Base-by-base conservation (phyloP, 1,140 invertebrate genomes). In the Octopus bimaculoides region DNA sequence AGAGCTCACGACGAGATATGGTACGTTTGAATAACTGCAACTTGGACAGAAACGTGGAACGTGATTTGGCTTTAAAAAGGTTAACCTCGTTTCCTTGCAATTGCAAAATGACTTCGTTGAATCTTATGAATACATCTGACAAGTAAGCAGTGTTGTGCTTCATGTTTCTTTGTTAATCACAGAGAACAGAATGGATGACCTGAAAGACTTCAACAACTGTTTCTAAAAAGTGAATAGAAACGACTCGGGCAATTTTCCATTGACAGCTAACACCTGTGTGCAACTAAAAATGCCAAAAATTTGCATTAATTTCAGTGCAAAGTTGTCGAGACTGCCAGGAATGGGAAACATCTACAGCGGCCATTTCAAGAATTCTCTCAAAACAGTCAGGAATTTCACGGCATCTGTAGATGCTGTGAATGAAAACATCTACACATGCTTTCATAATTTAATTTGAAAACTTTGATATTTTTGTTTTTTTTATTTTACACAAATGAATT, bases 1-100 rank as follows among this genome's bases (percentile, higher is more conserved):
- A 66, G 61, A 66, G n/a, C 3, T 66, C 61, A 66, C n/a, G 61
- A 66, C 61, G 12, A n/a, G 61, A 12, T 66, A 66, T 2, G 61
- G 12, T 66, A 66, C 61, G 61, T 66, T 66, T 66, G 61, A 66
- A 66, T 66, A 66, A 66, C 12, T 66, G 61, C n/a, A 66, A 66
- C 61, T 66, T 66, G 61, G 61, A 66, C 61, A 66, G 61, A 66
- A 66, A 66, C 61, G 1, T 66, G 61, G n/a, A 66, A n/a, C 12
- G 12, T 66, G 61, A 66, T 66, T 66, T 66, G 61, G n/a, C 12
- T 66, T 66, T 66, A n/a, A 66, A 14, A 66, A n/a, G 3, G 61
- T 66, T 66, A 66, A 66, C 61, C 61, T 66, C 61, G n/a, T 66
- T 66, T 66, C 61, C 61, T 66, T 66, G 61, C 61, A 66, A n/a